A percentile compares a stretch with the other conserved stretches of the same genome.
These are phyloP conservation scores for Laupala kohalensis DNA, from an alignment of 1,140 invertebrate genomes.

Conservation along the genomic window DNA sequence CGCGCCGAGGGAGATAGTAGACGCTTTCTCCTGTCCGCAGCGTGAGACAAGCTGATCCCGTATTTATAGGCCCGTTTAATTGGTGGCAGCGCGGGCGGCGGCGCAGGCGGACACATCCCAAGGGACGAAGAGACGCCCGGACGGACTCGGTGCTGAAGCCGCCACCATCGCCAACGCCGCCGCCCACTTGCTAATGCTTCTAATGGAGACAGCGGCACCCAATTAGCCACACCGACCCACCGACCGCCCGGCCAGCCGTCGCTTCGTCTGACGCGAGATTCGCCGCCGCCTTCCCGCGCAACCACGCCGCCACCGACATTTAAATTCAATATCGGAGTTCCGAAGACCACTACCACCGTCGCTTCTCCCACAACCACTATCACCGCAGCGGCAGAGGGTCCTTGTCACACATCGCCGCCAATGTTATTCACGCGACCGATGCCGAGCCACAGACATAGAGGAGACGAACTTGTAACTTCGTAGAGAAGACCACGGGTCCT, in stretches of 20 bases:
- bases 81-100: neutral
- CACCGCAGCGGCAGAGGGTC: too few species aligned
- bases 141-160: too few species aligned
- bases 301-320: neutral
- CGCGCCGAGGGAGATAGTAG: neutral
- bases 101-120: too few species aligned
- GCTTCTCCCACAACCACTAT: neutral
- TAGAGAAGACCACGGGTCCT: too few species aligned
- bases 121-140: too few species aligned
- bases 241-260: too few species aligned
- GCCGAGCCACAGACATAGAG: too few species aligned
- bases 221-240: neutral
- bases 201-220: neutral
- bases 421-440: neutral
- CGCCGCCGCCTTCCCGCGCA: neutral
- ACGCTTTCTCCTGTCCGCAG: neutral
- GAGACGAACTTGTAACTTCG: too few species aligned
- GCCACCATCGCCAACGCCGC: too few species aligned
- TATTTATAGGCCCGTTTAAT: neutral
- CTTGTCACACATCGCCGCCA: neutral
- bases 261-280: too few species aligned
- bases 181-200: neutral
- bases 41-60: neutral
- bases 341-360: neutral
- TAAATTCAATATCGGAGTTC: neutral